A percentile compares a stretch with the other conserved stretches of the same genome.
Evolutionary conservation across 2,797 vertebrate species (phyloP).

Genomic region (Parambassis ranga): DNA sequence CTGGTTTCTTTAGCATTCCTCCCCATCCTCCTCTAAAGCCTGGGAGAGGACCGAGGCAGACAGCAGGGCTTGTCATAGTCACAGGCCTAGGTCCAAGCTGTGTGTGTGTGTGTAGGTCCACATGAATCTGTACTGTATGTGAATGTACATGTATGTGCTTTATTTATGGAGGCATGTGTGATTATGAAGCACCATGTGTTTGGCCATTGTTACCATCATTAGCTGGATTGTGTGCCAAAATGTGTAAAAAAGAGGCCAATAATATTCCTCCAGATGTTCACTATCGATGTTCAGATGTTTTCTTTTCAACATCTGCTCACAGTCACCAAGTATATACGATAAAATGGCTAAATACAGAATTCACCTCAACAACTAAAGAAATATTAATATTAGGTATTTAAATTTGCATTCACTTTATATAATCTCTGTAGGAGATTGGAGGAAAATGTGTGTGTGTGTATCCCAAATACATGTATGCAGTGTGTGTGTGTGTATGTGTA

Average conservation of each 20-base stretch:
- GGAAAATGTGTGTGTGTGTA: neutral
- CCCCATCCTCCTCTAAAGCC: constrained; percentile 69
- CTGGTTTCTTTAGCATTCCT: constrained; percentile 76
- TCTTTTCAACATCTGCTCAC: too few relatives aligned
- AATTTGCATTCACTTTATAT: neutral
- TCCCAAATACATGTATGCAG: neutral
- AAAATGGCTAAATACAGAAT: too few relatives aligned
- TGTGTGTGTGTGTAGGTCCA: constrained; percentile 12
- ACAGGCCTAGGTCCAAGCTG: constrained; percentile 54
- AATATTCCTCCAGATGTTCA: too few relatives aligned
- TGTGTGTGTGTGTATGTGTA: neutral
- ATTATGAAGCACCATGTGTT: too few relatives aligned
- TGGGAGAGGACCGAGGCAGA: constrained; percentile 72
- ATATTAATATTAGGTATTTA: too few relatives aligned
- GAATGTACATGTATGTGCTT: constrained; percentile 3
- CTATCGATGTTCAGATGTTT: too few relatives aligned
- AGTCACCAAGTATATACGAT: too few relatives aligned
- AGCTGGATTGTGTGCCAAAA: too few relatives aligned
- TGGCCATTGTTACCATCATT: too few relatives aligned
- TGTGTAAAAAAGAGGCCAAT: too few relatives aligned
- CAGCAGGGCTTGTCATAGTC: constrained; percentile 75
- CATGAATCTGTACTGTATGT: constrained; percentile 15
- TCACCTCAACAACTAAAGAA: too few relatives aligned
- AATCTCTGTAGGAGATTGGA: neutral
- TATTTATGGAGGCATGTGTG: too few relatives aligned